Base-by-base conservation (phyloP, 2,888 invertebrate genomes). In the Acleris laterana region DNA sequence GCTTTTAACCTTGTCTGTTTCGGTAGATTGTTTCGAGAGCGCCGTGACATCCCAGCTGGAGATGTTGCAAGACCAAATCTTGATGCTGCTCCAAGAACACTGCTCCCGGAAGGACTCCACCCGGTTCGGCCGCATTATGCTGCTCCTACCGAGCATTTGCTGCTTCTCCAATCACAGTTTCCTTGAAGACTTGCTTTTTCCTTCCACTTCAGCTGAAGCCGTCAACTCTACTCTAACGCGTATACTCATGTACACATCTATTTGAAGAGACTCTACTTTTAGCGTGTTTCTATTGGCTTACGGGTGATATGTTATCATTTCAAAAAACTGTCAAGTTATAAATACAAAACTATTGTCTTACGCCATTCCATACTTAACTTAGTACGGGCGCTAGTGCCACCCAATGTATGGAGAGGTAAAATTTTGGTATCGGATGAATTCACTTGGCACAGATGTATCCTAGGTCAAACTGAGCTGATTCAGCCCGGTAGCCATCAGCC, bases 1-100 rank as follows among this genome's bases (percentile, higher is more conserved):
- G 32, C 9, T 32, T 32, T 9, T 32, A 32, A 32, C 9, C 52
- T 52, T 22, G 25, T 22, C 6, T 13, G 52, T 19, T 13, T 19
- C 28, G 25, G 5, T 80, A 90, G 89, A 87, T 70, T 70, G 73
- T 2, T 66, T 78, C 16, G 84, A 88, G 5, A 68, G 68, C 6
- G 67, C 76, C 2, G 62, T 73, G 11, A 72, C 77, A 1, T 64
- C 77, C 5, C 94, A 95, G 71, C 91, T 95, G 68, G 95, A 94
- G 73, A 93, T 95, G 53, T 86, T 97, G 1, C 97, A 97, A 89
- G 97, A 97, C 73, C 97, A 97, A 82, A 96, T 96, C 0, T 95
- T 97, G 68, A 93, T 95, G 5, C 95, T 96, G 85, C 89, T 98
- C 25, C 95, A 96, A 74, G 96, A 96, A 74, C 95, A 96, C 80